Conservation (phyloP, 2,888 invertebrate genomes). For the Rhodophaea formosa region DNA sequence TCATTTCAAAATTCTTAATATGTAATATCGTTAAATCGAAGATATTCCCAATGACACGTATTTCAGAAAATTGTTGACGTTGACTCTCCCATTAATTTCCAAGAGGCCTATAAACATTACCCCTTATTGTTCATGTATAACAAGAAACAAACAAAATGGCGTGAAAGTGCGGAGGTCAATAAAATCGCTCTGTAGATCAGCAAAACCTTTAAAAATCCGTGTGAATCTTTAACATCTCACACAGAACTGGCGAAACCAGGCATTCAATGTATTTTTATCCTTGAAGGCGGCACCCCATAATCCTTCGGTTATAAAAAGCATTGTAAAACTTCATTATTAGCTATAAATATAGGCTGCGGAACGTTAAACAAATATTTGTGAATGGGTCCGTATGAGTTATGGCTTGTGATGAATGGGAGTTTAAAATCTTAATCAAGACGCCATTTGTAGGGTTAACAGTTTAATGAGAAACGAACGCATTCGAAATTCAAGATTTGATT, state of each 20-base stretch:
- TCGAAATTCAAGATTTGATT: too few relatives aligned
- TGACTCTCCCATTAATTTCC: too few relatives aligned
- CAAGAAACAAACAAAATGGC: background rate
- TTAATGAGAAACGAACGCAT: background rate
- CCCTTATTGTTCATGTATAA: background rate
- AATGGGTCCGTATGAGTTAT: slow-evolving; percentile 6
- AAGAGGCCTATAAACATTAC: background rate
- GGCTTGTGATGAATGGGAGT: slow-evolving; percentile 8
- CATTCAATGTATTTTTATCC: slow-evolving; percentile 30
- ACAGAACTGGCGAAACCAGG: background rate
- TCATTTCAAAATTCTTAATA: too few relatives aligned
- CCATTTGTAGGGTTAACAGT: slow-evolving; percentile 7
- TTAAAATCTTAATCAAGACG: slow-evolving; percentile 13
- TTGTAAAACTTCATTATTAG: slow-evolving; percentile 61
- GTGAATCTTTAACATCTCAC: slow-evolving; percentile 9
- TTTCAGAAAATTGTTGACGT: too few relatives aligned
- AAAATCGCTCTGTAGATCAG: background rate
- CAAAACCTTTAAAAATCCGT: slow-evolving; percentile 3
- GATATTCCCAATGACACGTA: too few relatives aligned
- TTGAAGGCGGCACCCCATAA: slow-evolving; percentile 48
- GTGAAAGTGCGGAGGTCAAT: background rate
- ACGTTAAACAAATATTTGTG: slow-evolving; percentile 12
- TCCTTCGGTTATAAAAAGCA: slow-evolving; percentile 39
- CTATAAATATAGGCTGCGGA: slow-evolving; percentile 47
- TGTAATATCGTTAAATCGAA: too few relatives aligned